Percentiles rank a stretch among this genome's conserved stretches.
phyloP scores from a whole-genome alignment of 1,140 invertebrate genomes.

The Anastatus disparis region DNA sequence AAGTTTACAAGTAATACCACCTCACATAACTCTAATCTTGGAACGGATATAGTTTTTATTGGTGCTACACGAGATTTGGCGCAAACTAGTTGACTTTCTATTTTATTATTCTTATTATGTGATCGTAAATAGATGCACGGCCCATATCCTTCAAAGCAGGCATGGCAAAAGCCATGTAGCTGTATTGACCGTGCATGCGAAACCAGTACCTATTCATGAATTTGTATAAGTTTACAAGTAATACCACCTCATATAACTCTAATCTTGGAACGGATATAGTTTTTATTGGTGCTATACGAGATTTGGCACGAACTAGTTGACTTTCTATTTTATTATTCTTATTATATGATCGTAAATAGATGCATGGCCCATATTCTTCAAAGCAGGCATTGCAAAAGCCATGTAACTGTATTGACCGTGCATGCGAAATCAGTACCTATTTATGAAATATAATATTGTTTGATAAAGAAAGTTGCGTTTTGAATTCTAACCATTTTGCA shows the following conservation, averaged over 20 bases:
- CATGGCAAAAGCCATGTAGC: constrained; percentile 46
- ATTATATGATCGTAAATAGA: constrained; percentile 19
- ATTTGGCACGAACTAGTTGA: constrained; percentile 50
- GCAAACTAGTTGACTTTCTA: constrained; percentile 39
- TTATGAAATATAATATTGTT: too few relatives aligned
- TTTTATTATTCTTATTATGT: not conserved
- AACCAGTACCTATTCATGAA: too few relatives aligned
- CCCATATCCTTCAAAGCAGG: constrained; percentile 38
- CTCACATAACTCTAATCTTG: constrained; percentile 61
- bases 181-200: too few relatives aligned
- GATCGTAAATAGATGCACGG: constrained; percentile 27
- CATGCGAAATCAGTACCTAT: too few relatives aligned
- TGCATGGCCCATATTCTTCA: constrained; percentile 33
- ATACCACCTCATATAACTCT: constrained; percentile 59
- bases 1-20: constrained; percentile 38
- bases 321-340: constrained; percentile 16
- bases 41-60: constrained; percentile 54
- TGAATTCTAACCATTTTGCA: not conserved
- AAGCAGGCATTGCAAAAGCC: constrained; percentile 44
- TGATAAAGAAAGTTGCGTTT: not conserved
- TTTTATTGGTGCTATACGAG: constrained; percentile 59
- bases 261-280: constrained; percentile 55
- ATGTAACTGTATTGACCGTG: constrained; percentile 43
- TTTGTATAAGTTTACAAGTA: not conserved
- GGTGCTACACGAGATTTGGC: constrained; percentile 60